These are phyloP conservation scores for Bombylius discolor DNA, from an alignment of 2,888 invertebrate species.

Conservation along the genomic window DNA sequence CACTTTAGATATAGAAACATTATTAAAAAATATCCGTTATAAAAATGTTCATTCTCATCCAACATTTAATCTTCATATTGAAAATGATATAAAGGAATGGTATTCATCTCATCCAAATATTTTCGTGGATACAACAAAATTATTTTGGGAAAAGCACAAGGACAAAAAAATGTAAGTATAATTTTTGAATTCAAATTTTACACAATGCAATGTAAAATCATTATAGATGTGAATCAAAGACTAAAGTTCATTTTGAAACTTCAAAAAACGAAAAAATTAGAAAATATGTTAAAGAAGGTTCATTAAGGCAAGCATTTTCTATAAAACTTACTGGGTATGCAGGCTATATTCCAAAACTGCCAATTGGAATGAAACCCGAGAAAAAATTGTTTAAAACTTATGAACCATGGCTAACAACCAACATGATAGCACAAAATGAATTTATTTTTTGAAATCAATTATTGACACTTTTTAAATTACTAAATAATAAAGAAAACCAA, in stretches of 20 bases:
- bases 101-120: slow-evolving; percentile 10
- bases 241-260: neutral
- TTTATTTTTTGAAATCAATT: neutral
- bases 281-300: slow-evolving; percentile 4
- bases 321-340: slow-evolving; percentile 13
- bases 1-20: no score
- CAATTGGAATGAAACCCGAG: slow-evolving; percentile 10
- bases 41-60: no score
- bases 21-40: no score
- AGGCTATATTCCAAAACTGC: slow-evolving; percentile 12
- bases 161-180: slow-evolving; percentile 7
- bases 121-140: slow-evolving; percentile 12
- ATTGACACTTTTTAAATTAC: neutral
- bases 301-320: slow-evolving; percentile 11
- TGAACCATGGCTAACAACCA: slow-evolving; percentile 6
- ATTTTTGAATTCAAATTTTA: no score
- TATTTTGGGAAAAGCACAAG: slow-evolving; percentile 12
- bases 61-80: neutral
- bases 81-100: slow-evolving; percentile 12
- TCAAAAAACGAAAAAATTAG: slow-evolving; percentile 5
- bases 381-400: slow-evolving; percentile 11
- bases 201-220: no score
- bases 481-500: no score
- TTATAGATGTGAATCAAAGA: slow-evolving; percentile 4
- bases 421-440: neutral